Percentiles rank a stretch among this genome's conserved stretches.
Evolutionary conservation across 2,113 vertebrate genomes (phyloP).

Genomic region (Leiothrix lutea): DNA sequence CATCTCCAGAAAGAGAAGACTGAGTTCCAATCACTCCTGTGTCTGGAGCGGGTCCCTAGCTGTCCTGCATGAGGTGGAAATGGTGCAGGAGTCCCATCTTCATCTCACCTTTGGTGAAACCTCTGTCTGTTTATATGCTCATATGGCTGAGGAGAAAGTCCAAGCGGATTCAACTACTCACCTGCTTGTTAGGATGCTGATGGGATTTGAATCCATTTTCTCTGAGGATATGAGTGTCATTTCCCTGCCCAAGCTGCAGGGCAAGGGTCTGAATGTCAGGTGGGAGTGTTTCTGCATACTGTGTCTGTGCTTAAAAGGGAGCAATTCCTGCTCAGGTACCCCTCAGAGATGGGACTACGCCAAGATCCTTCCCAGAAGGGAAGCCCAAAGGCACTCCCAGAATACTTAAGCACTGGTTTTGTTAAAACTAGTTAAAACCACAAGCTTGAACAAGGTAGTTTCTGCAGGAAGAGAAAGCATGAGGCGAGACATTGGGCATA

Average conservation of each 20-base stretch:
- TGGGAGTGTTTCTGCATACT: neutral
- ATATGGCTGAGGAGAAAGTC: neutral
- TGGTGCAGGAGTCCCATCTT: neutral
- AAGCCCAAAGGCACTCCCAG: neutral
- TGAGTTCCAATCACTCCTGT: neutral
- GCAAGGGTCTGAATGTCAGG: neutral
- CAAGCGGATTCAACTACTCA: neutral
- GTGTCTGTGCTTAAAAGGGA: neutral
- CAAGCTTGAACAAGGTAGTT: neutral
- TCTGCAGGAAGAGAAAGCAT: neutral
- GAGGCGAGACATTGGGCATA: neutral
- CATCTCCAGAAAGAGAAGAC: neutral
- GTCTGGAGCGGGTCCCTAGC: neutral
- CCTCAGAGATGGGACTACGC: neutral
- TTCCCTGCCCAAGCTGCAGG: neutral
- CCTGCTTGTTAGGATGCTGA: neutral
- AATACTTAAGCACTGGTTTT: neutral
- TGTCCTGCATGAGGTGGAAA: rapidly evolving
- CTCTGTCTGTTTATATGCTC: neutral
- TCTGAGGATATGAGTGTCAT: rapidly evolving
- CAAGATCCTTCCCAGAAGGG: neutral
- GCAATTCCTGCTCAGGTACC: neutral
- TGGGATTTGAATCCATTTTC: neutral
- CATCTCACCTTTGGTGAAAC: neutral
- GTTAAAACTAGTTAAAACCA: neutral